Base-by-base conservation (phyloP, 2,888 invertebrate genomes). In the Philopedon plagiatum region DNA sequence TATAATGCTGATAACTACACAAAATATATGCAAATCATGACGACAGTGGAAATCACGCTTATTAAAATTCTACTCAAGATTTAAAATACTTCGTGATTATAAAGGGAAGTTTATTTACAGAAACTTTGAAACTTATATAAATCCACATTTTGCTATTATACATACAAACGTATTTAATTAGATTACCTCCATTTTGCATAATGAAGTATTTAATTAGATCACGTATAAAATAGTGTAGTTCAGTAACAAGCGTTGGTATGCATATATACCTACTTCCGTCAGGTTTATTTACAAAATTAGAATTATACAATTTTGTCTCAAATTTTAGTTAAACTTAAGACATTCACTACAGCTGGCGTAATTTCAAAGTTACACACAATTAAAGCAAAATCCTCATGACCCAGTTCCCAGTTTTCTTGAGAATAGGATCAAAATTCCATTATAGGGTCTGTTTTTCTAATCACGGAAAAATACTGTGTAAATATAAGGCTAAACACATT, bases 301-400 rank as follows among this genome's bases (percentile, higher is more conserved):
- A 54, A 54, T 29, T 26, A 26, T 13, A 49, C 9, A 49, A 49
- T 49, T 49, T 26, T 49, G 13, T 49, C 11, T 1, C 29, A 58
- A 58, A 58, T 41, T 58, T 26, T 13, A 41, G 26, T 41, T 9
- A 7, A 41, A 39, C 37, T 26, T 58, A 11, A 41, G 26, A 41
- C 37, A 41, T 58, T 54, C n/a, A 41, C 41, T 26, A 26, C 21
- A 34, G 19, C 54, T 64, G 64, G 64, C 64, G 46, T 34, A 64
- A 21, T 34, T 64, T 41, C 64, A 64, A 64, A 37, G 54, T 32
- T 54, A 39, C 41, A 51, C 34, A 64, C 54, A 64, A 54, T 67
- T 67, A 67, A 60, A 67, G 26, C 23, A 29, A 60, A 67, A 67
- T 67, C 58, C 58, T 67, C 60, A 67, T 67, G 67, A 67, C 67